A percentile compares a stretch with the other conserved stretches of the same genome.
Conservation (phyloP, 2,888 invertebrate genomes). For the Yponomeuta sedellus region DNA sequence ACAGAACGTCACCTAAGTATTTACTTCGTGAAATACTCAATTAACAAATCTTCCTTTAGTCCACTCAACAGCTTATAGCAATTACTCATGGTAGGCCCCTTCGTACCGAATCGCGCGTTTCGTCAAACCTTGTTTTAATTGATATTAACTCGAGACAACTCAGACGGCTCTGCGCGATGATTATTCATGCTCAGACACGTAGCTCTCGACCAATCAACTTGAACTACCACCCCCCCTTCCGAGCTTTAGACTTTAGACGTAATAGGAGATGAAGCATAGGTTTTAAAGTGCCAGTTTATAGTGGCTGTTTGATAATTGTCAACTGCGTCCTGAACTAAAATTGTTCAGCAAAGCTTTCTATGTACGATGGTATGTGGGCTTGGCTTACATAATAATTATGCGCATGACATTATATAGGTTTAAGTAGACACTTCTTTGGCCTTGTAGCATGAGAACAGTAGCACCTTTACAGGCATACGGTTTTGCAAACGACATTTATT, state of each 20-base stretch:
- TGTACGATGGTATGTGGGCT: neutral
- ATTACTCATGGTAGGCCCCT: neutral
- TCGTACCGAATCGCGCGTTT: neutral
- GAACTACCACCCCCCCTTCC: neutral
- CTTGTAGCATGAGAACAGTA: neutral
- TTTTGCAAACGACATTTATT: neutral
- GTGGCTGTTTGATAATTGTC: constrained; percentile 4
- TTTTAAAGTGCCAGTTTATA: neutral
- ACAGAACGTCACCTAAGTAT: too few species aligned
- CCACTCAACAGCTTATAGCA: neutral
- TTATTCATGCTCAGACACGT: constrained; percentile 13
- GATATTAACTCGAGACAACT: constrained; percentile 14
- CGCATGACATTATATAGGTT: neutral
- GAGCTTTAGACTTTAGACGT: neutral
- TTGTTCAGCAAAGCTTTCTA: constrained; percentile 7
- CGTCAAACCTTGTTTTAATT: constrained; percentile 13
- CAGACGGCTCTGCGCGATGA: constrained; percentile 3
- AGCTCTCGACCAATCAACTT: constrained; percentile 2
- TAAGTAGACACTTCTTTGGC: neutral
- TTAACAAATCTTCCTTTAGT: too few species aligned
- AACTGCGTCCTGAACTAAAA: constrained; percentile 8
- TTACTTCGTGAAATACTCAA: too few species aligned
- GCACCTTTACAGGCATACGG: neutral
- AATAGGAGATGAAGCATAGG: neutral
- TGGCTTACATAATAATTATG: neutral